A percentile compares a stretch with the other conserved stretches of the same genome.
Evolutionary conservation across 2,888 invertebrate genomes (phyloP).

Genomic region (Diploptera punctata): DNA sequence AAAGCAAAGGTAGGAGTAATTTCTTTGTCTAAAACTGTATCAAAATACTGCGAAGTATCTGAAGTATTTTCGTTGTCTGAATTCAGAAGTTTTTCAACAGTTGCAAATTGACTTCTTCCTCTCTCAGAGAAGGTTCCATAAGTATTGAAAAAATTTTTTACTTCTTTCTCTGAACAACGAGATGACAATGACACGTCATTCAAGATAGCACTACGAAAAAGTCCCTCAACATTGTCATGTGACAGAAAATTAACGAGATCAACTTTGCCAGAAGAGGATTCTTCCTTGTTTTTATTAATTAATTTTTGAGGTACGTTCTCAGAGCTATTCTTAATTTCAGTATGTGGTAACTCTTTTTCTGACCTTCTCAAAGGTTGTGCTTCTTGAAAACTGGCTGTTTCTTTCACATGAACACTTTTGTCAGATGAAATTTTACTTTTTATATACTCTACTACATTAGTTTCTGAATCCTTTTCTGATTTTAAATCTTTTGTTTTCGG

Average conservation of each 20-base stretch:
- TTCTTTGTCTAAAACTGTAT: conserved; percentile 5
- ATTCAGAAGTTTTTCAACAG: conserved; percentile 24
- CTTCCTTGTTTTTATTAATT: conserved; percentile 1
- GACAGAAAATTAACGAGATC: conserved; percentile 20
- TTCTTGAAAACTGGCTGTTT: not conserved
- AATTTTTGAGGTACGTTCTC: not conserved
- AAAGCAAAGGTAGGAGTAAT: not conserved
- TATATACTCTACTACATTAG: not conserved
- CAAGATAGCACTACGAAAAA: conserved; percentile 27
- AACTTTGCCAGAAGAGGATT: not conserved
- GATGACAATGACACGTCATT: conserved; percentile 32
- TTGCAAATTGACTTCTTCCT: conserved; percentile 27
- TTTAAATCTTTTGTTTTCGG: not conserved
- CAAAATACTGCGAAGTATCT: conserved; percentile 4
- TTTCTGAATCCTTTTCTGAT: not conserved
- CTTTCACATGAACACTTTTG: not conserved
- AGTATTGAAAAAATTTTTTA: conserved; percentile 27
- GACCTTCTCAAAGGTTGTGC: not conserved
- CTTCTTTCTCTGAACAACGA: conserved; percentile 31
- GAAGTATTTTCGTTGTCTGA: not conserved
- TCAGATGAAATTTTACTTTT: not conserved
- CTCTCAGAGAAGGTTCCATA: conserved; percentile 32
- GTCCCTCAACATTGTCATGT: conserved; percentile 26
- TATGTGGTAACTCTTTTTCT: not conserved
- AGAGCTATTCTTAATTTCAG: not conserved